phyloP scores from a whole-genome alignment of 2,888 invertebrate species.

The Lasioglossum malachurum region DNA sequence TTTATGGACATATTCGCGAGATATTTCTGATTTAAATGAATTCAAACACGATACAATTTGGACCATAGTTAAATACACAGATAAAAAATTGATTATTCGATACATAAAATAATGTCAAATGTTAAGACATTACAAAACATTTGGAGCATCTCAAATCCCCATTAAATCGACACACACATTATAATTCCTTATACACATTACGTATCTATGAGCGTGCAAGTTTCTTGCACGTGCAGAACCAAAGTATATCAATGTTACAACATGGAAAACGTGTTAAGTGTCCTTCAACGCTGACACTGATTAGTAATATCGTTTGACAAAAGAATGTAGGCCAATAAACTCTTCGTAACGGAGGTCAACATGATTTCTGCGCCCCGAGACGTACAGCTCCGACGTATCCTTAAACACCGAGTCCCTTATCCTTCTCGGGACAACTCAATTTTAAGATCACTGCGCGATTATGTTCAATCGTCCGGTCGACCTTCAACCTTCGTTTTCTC shows the following conservation, averaged over 20 bases:
- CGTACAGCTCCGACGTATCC: conserved; percentile 29
- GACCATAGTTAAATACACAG: neutral
- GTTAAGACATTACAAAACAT: neutral
- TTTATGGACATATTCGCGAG: too few relatives aligned
- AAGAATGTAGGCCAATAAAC: conserved; percentile 30
- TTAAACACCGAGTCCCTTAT: conserved; percentile 39
- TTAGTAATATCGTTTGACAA: conserved; percentile 7
- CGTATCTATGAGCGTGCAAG: neutral
- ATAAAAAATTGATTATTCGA: neutral
- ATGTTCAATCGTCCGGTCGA: conserved; percentile 30
- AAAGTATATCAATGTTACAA: neutral
- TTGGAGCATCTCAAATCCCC: neutral
- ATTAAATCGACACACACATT: neutral
- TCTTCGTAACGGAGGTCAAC: conserved; percentile 22
- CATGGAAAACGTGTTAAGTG: neutral
- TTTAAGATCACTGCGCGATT: conserved; percentile 42
- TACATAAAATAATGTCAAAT: neutral
- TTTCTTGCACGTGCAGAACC: neutral
- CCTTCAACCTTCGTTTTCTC: conserved; percentile 33
- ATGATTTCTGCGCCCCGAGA: conserved; percentile 16
- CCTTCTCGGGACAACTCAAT: conserved; percentile 30
- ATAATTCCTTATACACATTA: neutral
- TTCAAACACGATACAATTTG: too few relatives aligned
- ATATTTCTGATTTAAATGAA: too few relatives aligned
- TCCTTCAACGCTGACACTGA: neutral